Conservation (phyloP, 2,113 vertebrate genomes). For the Cinclus mexicanus region DNA sequence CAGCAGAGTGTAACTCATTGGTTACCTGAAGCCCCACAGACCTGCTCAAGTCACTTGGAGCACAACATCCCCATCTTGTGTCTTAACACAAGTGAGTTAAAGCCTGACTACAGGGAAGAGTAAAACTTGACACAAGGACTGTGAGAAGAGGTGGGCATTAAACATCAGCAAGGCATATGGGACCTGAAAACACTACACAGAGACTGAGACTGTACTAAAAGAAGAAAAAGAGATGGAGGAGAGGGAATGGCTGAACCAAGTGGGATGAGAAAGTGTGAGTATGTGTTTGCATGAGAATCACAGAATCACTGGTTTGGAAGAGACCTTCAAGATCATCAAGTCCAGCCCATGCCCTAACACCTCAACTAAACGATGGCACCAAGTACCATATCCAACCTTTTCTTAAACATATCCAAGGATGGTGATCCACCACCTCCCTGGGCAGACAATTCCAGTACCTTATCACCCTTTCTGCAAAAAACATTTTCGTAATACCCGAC, state of each 20-base stretch:
- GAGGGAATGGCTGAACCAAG: neutral
- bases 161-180: neutral
- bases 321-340: too few species aligned
- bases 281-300: neutral
- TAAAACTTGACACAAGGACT: neutral
- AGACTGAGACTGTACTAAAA: neutral
- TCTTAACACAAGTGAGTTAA: neutral
- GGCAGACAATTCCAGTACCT: too few species aligned
- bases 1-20: neutral
- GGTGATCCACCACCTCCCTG: too few species aligned
- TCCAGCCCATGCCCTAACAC: too few species aligned
- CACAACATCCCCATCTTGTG: neutral
- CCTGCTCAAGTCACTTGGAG: neutral
- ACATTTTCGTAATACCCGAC: too few species aligned
- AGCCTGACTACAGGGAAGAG: neutral
- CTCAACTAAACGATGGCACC: too few species aligned
- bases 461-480: too few species aligned
- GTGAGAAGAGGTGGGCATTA: neutral
- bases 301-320: too few species aligned
- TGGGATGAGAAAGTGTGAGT: neutral
- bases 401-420: too few species aligned
- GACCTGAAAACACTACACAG: neutral
- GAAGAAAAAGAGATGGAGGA: neutral
- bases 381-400: too few species aligned
- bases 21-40: neutral